Evolutionary conservation across 2,113 vertebrate species (phyloP).

Genomic region (Rhynchopsitta pachyrhyncha): DNA sequence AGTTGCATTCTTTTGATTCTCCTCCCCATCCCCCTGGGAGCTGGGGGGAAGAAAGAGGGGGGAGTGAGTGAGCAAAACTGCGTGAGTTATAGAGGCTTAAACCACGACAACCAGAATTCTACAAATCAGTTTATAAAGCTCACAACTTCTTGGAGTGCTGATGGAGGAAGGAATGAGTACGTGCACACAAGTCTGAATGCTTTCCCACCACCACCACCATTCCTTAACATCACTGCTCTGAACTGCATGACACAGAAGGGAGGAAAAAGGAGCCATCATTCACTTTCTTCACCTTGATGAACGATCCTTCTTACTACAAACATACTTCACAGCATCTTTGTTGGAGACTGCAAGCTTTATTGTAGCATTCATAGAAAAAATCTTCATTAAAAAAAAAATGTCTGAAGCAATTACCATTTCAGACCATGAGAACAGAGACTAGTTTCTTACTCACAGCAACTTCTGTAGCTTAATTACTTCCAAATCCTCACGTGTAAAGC

Average conservation of each 20-base stretch:
- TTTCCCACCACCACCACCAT: neutral
- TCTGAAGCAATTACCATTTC: neutral
- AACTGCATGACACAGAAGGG: neutral
- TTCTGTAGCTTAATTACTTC: neutral
- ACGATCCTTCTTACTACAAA: neutral
- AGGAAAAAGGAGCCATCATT: neutral
- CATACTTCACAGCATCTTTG: neutral
- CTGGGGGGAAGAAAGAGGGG: too few relatives aligned
- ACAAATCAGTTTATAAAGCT: neutral
- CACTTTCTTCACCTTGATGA: neutral
- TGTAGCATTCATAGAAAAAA: neutral
- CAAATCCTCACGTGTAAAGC: neutral
- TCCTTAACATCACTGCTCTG: neutral
- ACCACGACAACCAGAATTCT: neutral
- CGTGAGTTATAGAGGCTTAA: too few relatives aligned
- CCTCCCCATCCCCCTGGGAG: too few relatives aligned
- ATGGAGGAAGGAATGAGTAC: neutral
- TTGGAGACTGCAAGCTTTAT: neutral
- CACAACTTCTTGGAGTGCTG: neutral
- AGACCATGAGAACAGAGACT: neutral
- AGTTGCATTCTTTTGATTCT: too few relatives aligned
- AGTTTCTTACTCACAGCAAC: neutral
- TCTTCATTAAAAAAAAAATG: neutral
- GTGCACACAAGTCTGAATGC: neutral
- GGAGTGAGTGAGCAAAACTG: too few relatives aligned